Evolutionary conservation across 92 coral and sea anemone genomes (phyloP).

Genomic region (Nematostella vectensis): DNA sequence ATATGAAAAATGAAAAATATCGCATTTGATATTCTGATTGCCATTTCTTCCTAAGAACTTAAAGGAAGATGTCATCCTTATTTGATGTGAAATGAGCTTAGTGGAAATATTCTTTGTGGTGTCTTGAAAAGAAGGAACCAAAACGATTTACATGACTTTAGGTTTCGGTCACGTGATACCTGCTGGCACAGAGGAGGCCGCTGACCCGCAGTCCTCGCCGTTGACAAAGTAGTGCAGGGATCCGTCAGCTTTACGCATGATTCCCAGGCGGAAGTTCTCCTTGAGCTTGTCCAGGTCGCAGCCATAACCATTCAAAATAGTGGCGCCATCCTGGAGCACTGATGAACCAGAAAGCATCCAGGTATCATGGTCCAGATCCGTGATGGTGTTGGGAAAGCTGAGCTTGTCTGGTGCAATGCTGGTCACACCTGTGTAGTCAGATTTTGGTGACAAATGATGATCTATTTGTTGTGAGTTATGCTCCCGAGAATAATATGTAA

Average conservation of each 20-base stretch:
- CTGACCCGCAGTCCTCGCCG: constrained; percentile 82
- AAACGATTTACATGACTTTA: too few relatives aligned
- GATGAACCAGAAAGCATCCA: constrained; percentile 92
- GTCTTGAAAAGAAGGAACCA: too few relatives aligned
- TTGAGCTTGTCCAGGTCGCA: constrained; percentile 81
- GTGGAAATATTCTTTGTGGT: too few relatives aligned
- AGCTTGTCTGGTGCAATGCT: constrained; percentile 61
- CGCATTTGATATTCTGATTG: too few relatives aligned
- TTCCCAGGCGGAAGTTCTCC: constrained; percentile 72
- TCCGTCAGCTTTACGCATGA: constrained; percentile 85
- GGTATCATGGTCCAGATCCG: constrained; percentile 75
- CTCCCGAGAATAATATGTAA: too few relatives aligned
- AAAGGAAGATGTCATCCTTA: too few relatives aligned
- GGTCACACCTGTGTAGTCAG: constrained; percentile 78
- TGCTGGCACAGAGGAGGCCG: constrained; percentile 76
- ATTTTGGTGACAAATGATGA: too few relatives aligned
- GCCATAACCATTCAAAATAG: constrained; percentile 83
- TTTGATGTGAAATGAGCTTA: too few relatives aligned
- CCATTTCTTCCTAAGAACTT: too few relatives aligned
- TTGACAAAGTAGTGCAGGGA: constrained; percentile 77
- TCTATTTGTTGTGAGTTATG: too few relatives aligned
- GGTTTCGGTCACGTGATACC: too few relatives aligned
- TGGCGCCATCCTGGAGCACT: constrained; percentile 85
- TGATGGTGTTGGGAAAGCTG: constrained; percentile 79
- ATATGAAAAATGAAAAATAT: too few relatives aligned